Evolutionary conservation across 2,888 invertebrate species (phyloP), one percentile per base, ranked within the genome.

Genomic region (Micoletzkya japonica): DNA sequence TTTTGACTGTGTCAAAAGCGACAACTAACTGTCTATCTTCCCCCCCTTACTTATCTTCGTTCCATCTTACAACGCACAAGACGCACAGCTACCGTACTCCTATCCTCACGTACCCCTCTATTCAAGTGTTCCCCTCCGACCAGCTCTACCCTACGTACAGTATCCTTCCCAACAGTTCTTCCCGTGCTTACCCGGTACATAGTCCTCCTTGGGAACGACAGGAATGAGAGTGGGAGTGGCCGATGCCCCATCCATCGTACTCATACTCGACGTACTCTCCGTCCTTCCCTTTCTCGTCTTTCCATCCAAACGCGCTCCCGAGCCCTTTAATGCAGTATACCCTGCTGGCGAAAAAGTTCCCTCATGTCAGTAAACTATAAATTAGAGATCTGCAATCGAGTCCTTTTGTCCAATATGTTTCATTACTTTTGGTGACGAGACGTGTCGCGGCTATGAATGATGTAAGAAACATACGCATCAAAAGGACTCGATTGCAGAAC

Each of bases 241-340:
- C n/a, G n/a, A n/a, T 52, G 28, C 32, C 10, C 4, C 32, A 57
- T 6, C n/a, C 57, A 57, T 26, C 30, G 30, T 32, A 37, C 54
- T 54, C 52, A 66, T 14, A 54, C 64, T 66, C 64, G 64, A 66
- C 2, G 64, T 54, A n/a, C 64, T 68, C 68, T 57, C 64, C 36
- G 64, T 66, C 28, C 64, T 4, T 28, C 54, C 54, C 30, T 44
- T 44, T 30, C 64, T 34, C 30, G 32, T 77, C 71, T 82, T 81
- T 30, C 82, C 83, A 61, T 84, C 83, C 17, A 84, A 72, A 37
- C 83, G 80, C 39, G 73, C 56, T 28, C 83, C 83, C 24, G 75
- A 61, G 26, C 82, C 83, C 32, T 71, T 37, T 58, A 81, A 82
- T 2, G 75, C 71, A 0, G 71, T 32, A 6, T 70, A 64, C 10